A percentile compares a stretch with the other conserved stretches of the same genome.
Evolutionary conservation across 92 coral and sea anemone species (phyloP).

Genomic region (Pocillopora meandrina): DNA sequence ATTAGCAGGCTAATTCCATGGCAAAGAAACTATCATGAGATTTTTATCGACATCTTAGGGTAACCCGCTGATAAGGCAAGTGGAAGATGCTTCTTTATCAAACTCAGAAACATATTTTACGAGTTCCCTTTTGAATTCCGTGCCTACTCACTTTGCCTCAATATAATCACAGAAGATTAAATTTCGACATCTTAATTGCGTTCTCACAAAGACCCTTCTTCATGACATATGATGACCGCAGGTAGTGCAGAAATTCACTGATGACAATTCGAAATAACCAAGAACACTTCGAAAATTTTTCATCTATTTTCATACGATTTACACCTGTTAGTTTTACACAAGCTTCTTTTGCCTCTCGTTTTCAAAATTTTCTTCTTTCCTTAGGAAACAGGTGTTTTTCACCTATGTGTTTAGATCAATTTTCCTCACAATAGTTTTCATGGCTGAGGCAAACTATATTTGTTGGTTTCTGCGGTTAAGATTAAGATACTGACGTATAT

Average conservation of each 20-base stretch:
- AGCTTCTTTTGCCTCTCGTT: background rate
- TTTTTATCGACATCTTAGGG: conserved; percentile 12
- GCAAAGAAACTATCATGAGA: conserved; percentile 39
- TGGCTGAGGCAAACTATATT: conserved; percentile 9
- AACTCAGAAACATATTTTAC: background rate
- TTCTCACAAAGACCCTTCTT: conserved; percentile 1
- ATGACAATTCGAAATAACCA: background rate
- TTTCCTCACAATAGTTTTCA: background rate
- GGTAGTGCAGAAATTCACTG: background rate
- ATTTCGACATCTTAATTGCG: conserved; percentile 18
- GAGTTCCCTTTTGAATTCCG: background rate
- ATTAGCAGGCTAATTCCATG: conserved; percentile 35
- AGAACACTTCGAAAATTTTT: background rate
- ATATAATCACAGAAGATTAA: background rate
- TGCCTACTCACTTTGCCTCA: conserved; percentile 12
- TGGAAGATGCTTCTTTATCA: background rate
- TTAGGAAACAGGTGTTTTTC: conserved; percentile 8
- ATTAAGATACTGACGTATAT: conserved; percentile 7
- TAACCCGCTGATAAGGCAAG: conserved; percentile 26
- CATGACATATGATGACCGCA: conserved; percentile 26
- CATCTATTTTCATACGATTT: background rate
- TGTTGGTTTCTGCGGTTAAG: conserved; percentile 34
- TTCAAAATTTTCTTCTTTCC: background rate
- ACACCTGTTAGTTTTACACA: background rate
- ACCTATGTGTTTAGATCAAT: background rate